phyloP scores from a whole-genome alignment of 2,797 vertebrate genomes.

The Orestias chungarensis region DNA sequence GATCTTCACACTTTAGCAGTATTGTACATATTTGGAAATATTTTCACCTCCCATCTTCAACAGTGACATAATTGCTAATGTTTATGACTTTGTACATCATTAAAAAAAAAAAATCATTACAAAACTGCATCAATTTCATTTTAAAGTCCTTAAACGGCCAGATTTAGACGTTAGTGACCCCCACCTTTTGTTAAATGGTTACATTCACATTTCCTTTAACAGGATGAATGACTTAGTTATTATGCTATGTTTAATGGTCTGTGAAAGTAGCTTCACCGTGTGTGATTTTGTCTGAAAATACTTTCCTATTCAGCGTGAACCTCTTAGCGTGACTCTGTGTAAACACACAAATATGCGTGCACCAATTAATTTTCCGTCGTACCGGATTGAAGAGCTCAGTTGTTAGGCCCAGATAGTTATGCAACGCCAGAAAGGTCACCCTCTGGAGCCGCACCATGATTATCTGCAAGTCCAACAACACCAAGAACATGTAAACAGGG shows the following conservation, averaged over 20 bases:
- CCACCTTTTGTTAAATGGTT: constrained; percentile 25
- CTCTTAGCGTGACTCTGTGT: constrained; percentile 17
- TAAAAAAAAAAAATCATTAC: not conserved
- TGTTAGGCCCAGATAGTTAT: constrained; percentile 95
- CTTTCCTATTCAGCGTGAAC: constrained; percentile 17
- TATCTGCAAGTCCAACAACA: constrained; percentile 80
- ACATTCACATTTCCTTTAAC: constrained; percentile 48
- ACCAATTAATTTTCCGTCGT: constrained; percentile 48
- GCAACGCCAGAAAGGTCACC: constrained; percentile 92
- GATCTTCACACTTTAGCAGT: not conserved
- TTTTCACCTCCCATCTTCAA: not conserved
- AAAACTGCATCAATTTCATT: not conserved
- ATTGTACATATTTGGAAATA: no score
- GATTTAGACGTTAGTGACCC: constrained; percentile 12
- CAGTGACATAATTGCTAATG: not conserved
- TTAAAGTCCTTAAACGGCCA: constrained; percentile 1
- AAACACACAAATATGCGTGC: constrained; percentile 13
- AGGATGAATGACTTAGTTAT: constrained; percentile 59
- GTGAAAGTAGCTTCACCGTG: constrained; percentile 68
- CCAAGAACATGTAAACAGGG: constrained; percentile 31
- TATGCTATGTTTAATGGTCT: constrained; percentile 70
- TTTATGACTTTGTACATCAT: not conserved
- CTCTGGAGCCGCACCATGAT: constrained; percentile 97
- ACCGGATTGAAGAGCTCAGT: constrained; percentile 92
- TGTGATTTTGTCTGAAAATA: constrained; percentile 10